Evolutionary conservation across 2,797 vertebrate species (phyloP), one percentile per base, ranked within the genome.

Genomic region (Anolis apletophallus): DNA sequence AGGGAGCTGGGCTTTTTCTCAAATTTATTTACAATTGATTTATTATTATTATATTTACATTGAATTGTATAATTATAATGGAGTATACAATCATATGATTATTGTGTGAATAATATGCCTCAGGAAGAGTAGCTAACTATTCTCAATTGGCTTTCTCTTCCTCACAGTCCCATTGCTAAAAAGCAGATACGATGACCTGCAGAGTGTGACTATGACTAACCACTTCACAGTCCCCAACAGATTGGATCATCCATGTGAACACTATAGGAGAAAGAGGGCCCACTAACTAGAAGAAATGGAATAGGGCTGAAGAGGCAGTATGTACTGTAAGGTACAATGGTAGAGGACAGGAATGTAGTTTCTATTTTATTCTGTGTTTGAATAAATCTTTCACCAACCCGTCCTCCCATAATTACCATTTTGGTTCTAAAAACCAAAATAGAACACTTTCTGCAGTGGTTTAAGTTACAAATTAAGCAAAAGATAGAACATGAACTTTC

Each of bases 401-500:
- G 26, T 40, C 5, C 12, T 23, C n/a, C 19, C 29, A 8, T 68
- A 68, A 40, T 19, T 26, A 77, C 17, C 16, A 12, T 5, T 78
- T 71, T 72, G 46, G 23, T 54, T 23, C 8, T 36, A 71, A 71
- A 26, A 86, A 64, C 14, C 72, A 75, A 34, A 50, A 72, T 17
- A n/a, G 52, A 23, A 73, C 1, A 64, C 34, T 86, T 73, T 21
- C 23, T 8, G 29, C 52, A 21, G 6, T 76, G 72, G 16, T 76
- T 86, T 64, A 40, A 81, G 26, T 23, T 34, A 32, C 29, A 68
- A 21, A 73, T 74, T 76, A 68, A 32, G 26, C 23, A 78, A 74
- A 85, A 80, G 83, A 54, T 64, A 86, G 26, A 88, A 82, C 57
- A 40, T 85, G 16, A 46, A 82, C 76, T 79, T 90, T 46, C 12